phyloP scores from a whole-genome alignment of 2,888 invertebrate genomes.

The Mythimna vitellina region DNA sequence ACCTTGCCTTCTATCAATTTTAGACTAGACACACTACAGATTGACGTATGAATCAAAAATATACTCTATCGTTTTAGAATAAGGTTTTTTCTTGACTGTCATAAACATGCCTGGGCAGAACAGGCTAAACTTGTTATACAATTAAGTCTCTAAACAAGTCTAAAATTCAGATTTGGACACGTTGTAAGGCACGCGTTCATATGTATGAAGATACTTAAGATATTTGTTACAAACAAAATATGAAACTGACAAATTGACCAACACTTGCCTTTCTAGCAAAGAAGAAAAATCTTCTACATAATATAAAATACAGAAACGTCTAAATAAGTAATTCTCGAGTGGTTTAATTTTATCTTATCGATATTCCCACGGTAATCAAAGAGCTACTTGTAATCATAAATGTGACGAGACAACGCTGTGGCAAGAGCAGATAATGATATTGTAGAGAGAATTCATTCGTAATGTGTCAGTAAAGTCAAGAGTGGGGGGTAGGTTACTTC shows the following conservation, averaged over 20 bases:
- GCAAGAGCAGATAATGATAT: background rate
- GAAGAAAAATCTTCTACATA: background rate
- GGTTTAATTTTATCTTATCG: constrained; percentile 26
- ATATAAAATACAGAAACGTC: background rate
- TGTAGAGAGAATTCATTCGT: background rate
- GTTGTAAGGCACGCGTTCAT: background rate
- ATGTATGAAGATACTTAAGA: background rate
- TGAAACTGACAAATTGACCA: background rate
- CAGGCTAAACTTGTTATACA: constrained; percentile 41
- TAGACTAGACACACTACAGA: background rate
- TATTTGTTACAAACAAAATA: background rate
- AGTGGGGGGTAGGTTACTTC: too few relatives aligned
- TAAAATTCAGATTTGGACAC: constrained; percentile 10
- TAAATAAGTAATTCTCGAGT: background rate
- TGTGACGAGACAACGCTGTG: background rate
- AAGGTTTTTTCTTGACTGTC: constrained; percentile 6
- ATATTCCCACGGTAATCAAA: constrained; percentile 30
- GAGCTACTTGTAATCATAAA: background rate
- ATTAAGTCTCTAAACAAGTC: constrained; percentile 27
- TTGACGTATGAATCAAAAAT: constrained; percentile 10
- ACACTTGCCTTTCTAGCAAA: background rate
- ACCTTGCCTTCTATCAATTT: constrained; percentile 24
- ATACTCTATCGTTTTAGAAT: background rate
- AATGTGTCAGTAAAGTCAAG: background rate
- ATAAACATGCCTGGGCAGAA: background rate